phyloP scores from a whole-genome alignment of 2,113 vertebrate species.

The Nibea albiflora region DNA sequence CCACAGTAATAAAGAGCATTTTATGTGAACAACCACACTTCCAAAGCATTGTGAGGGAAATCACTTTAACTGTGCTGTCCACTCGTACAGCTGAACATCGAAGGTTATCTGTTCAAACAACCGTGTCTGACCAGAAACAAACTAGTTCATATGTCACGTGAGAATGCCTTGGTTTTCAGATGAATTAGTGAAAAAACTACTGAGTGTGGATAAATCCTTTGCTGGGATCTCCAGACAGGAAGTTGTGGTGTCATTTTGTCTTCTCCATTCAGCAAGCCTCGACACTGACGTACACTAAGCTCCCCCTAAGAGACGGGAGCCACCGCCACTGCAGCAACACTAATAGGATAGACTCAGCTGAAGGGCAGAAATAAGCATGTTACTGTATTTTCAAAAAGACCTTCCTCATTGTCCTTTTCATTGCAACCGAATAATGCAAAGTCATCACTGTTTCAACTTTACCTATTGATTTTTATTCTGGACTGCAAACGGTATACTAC shows the following conservation, averaged over 20 bases:
- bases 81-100: too few species aligned
- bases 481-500: neutral
- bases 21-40: too few species aligned
- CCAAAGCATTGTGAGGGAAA: too few species aligned
- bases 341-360: conserved; percentile 38
- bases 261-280: conserved; percentile 33
- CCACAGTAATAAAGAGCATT: too few species aligned
- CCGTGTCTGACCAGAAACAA: neutral
- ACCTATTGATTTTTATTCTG: neutral
- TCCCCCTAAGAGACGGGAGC: conserved; percentile 22
- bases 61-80: too few species aligned
- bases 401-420: neutral
- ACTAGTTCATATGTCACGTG: neutral
- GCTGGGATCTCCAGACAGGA: conserved; percentile 19
- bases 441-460: neutral
- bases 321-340: neutral
- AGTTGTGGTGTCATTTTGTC: conserved; percentile 19
- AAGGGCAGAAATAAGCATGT: conserved; percentile 22
- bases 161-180: conserved; percentile 48
- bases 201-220: conserved; percentile 30
- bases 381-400: conserved; percentile 5
- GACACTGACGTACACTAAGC: conserved; percentile 53
- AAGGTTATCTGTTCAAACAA: neutral
- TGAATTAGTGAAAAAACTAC: conserved; percentile 57
- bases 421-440: conserved; percentile 9